A percentile compares a stretch with the other conserved stretches of the same genome.
These are phyloP conservation scores for Drosophila picticornis DNA, from an alignment of 2,888 invertebrate genomes.

Conservation along the genomic window DNA sequence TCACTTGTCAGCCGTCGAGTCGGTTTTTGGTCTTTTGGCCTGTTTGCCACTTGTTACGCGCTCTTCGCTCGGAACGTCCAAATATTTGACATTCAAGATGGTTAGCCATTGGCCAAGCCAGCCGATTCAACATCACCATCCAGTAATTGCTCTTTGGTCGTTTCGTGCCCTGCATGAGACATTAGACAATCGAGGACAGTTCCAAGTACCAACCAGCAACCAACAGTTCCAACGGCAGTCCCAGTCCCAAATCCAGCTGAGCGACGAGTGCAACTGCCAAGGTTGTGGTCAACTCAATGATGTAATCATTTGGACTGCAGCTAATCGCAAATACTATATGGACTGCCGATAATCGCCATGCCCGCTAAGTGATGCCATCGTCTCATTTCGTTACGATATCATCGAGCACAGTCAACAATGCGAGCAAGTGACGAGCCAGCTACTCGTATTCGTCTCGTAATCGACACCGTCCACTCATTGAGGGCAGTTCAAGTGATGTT, in stretches of 20 bases:
- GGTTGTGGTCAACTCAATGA: constrained; percentile 22
- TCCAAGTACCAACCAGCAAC: too few relatives aligned
- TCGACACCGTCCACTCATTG: constrained; percentile 24
- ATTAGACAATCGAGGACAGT: constrained; percentile 28
- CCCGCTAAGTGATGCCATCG: constrained; percentile 40
- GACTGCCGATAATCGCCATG: constrained; percentile 33
- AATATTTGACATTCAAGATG: constrained; percentile 74
- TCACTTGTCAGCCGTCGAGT: constrained; percentile 36
- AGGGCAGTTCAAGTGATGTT: constrained; percentile 53
- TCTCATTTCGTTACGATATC: constrained; percentile 44
- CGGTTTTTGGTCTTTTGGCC: constrained; percentile 35
- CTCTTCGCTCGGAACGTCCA: constrained; percentile 42
- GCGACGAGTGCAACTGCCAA: constrained; percentile 25
- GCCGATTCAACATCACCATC: constrained; percentile 22
- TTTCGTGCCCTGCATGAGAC: constrained; percentile 50
- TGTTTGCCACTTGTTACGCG: constrained; percentile 62
- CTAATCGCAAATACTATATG: constrained; percentile 15
- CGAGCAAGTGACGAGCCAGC: constrained; percentile 27
- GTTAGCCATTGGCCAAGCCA: constrained; percentile 32
- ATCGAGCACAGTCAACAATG: constrained; percentile 33
- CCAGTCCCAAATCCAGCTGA: constrained; percentile 1
- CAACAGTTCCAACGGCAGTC: not conserved
- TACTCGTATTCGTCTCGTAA: constrained; percentile 9
- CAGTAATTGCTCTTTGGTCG: constrained; percentile 39
- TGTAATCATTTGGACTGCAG: constrained; percentile 21